A percentile compares a stretch with the other conserved stretches of the same genome.
These are phyloP conservation scores for Ispidina lecontei DNA, from an alignment of 2,797 vertebrate genomes.

Conservation along the genomic window DNA sequence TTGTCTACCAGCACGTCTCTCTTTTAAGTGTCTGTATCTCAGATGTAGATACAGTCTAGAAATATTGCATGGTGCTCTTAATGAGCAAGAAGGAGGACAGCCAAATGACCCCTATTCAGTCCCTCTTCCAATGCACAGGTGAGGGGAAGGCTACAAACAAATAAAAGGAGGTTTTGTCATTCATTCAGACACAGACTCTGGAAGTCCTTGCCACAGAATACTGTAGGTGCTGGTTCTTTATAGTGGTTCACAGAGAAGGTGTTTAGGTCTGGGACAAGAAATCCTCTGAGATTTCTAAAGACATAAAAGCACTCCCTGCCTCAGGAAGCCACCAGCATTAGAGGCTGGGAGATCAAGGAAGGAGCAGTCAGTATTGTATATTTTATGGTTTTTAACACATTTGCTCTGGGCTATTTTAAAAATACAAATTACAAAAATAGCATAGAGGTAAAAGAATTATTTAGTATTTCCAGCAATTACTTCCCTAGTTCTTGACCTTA, in stretches of 20 bases:
- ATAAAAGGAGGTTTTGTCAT: background rate
- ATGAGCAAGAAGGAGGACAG: background rate
- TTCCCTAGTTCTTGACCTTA: background rate
- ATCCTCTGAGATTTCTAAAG: background rate
- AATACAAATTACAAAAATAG: background rate
- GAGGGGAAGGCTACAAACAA: background rate
- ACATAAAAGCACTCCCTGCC: background rate
- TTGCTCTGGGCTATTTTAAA: background rate
- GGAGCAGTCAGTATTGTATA: background rate
- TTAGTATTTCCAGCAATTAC: background rate
- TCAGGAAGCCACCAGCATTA: background rate
- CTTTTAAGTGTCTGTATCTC: background rate
- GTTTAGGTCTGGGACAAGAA: background rate
- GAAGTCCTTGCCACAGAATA: background rate
- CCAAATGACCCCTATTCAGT: fast-evolving
- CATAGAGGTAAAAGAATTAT: background rate
- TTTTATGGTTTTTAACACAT: background rate
- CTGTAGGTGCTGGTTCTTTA: background rate
- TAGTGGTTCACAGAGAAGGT: background rate
- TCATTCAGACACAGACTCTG: background rate
- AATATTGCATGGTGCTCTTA: background rate
- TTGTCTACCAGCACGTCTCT: background rate
- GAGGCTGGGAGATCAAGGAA: background rate
- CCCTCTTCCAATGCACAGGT: background rate
- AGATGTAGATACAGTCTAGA: background rate